Evolutionary conservation across 2,888 invertebrate genomes (phyloP).

Genomic region (Brassicogethes aeneus): DNA sequence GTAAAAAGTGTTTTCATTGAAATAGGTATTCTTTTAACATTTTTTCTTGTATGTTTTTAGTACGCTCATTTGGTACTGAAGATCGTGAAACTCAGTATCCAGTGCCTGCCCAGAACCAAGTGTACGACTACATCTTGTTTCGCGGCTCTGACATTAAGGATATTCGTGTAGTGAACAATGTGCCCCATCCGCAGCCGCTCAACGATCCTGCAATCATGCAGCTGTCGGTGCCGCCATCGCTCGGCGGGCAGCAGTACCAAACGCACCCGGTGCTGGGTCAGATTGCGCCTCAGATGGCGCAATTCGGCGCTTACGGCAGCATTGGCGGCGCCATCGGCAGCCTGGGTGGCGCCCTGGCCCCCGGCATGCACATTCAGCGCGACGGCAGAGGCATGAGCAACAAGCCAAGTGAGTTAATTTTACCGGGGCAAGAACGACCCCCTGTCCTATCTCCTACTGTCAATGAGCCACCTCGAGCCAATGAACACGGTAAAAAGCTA

Average conservation of each 20-base stretch:
- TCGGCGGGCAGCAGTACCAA: constrained; percentile 55
- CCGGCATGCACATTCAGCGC: constrained; percentile 43
- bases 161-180: constrained; percentile 89
- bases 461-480: constrained; percentile 37
- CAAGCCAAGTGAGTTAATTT: constrained; percentile 58
- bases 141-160: constrained; percentile 98
- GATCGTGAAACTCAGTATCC: constrained; percentile 92
- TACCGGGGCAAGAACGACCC: constrained; percentile 32
- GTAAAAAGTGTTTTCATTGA: no score
- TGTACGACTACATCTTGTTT: constrained; percentile 98
- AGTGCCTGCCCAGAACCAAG: constrained; percentile 93
- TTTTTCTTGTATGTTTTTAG: no score
- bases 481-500: constrained; percentile 40
- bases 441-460: constrained; percentile 40
- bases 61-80: constrained; percentile 98
- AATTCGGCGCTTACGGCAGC: constrained; percentile 42
- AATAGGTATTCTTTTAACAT: no score
- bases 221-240: constrained; percentile 68
- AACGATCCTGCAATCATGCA: constrained; percentile 98
- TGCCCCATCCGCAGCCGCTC: constrained; percentile 60
- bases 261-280: constrained; percentile 62
- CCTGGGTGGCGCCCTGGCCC: constrained; percentile 33
- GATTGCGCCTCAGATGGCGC: constrained; percentile 42
- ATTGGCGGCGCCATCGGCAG: constrained; percentile 38
- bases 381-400: constrained; percentile 31